Evolutionary conservation across 2,113 vertebrate species (phyloP), one percentile per base, ranked within the genome.

Genomic region (Oxyruncus cristatus): DNA sequence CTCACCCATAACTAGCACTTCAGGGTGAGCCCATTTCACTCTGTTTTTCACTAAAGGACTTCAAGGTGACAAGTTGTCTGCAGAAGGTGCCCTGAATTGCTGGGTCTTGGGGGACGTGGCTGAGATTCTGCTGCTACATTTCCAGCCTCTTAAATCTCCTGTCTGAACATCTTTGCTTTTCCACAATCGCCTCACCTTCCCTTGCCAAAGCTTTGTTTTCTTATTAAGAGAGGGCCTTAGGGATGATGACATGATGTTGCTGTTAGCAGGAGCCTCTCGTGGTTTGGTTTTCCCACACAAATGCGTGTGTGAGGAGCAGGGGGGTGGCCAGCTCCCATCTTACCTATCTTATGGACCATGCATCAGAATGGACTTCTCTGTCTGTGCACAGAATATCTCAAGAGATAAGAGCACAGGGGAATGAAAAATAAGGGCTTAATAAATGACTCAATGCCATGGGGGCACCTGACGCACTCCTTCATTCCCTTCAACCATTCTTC

Each of bases 341-440:
- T 22, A 27, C 0, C 5, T 39, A 1, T 46, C 19, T 76, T 41
- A 26, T 8, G 37, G 72, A 9, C 35, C 9, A 1, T 11, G 52
- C 39, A 28, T n/a, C 32, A 1, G 2, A 73, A 28, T 3, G 16
- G 62, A 10, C 56, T 72, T 30, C 59, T 68, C 33, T 35, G 12
- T 35, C 39, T 18, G 24, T 12, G 41, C 32, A n/a, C 55, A 68
- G 53, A n/a, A 86, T 77, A 49, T 15, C 7, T n/a, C 22, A 30
- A 41, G 53, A 91, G 30, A 58, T 41, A 28, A 21, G 55, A 66
- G 41, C 5, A 35, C 21, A 37, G 8, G n/a, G 67, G 27, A 62
- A 24, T 8, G 17, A 42, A 49, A 93, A 53, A 82, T 33, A 70
- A 62, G 4, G 23, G 24, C 52, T 55, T 50, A 9, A 61, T 56